phyloP scores from a whole-genome alignment of 2,113 vertebrate genomes.

The Salvelinus namaycush region DNA sequence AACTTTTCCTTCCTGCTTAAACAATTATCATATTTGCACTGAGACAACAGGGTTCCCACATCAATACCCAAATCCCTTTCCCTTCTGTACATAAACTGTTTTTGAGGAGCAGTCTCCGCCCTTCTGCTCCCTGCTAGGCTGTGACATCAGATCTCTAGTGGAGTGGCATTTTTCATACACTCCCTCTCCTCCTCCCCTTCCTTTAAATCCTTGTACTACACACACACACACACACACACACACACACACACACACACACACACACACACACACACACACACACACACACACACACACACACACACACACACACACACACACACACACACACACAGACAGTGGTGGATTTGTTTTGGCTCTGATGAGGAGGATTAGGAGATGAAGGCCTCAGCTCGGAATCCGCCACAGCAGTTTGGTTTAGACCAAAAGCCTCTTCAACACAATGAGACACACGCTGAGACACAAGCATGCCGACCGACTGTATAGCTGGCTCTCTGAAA shows the following conservation, averaged over 20 bases:
- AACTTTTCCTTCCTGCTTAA: not conserved
- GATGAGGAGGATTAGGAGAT: conserved; percentile 80
- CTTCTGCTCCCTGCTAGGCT: not conserved
- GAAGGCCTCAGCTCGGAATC: conserved; percentile 36
- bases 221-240: conserved; percentile 17
- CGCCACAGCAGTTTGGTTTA: conserved; percentile 62
- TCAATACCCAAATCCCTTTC: no score
- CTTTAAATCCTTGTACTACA: conserved; percentile 69
- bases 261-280: not conserved
- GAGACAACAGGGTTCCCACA: not conserved
- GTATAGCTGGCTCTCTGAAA: no score
- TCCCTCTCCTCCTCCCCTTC: conserved; percentile 30
- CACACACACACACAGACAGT: conserved; percentile 40
- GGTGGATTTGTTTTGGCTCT: conserved; percentile 75
- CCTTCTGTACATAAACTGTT: not conserved
- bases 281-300: not conserved
- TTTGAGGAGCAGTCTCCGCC: not conserved
- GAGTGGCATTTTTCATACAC: conserved; percentile 32
- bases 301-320: conserved; percentile 26
- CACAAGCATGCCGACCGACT: not conserved
- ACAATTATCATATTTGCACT: not conserved
- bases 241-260: not conserved
- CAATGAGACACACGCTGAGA: conserved; percentile 45
- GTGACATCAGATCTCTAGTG: conserved; percentile 25
- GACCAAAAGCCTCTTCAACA: conserved; percentile 60